Evolutionary conservation across 2,113 vertebrate species (phyloP).

Genomic region (Aspiorhynchus laticeps): DNA sequence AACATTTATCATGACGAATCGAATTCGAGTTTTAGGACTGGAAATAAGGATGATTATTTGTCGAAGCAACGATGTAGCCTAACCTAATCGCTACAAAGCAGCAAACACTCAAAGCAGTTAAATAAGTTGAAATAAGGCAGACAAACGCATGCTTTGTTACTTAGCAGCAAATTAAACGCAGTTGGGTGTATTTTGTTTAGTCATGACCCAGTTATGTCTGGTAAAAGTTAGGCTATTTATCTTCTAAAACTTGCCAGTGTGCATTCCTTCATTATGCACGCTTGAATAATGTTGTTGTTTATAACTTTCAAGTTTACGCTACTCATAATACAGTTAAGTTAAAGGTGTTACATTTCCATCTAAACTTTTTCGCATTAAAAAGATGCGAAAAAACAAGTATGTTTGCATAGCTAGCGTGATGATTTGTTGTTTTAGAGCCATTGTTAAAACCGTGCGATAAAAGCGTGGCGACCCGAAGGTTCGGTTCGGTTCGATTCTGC

Average conservation of each 20-base stretch:
- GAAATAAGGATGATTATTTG: neutral
- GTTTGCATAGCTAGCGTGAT: too few relatives aligned
- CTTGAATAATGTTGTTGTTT: conserved; percentile 10
- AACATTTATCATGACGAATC: neutral
- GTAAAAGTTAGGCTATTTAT: neutral
- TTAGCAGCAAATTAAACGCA: conserved; percentile 6
- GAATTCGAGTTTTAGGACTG: neutral
- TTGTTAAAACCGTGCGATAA: neutral
- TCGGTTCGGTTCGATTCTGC: neutral
- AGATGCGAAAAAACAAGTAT: neutral
- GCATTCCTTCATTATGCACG: conserved; percentile 5
- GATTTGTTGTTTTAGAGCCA: neutral
- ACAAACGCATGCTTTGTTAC: neutral
- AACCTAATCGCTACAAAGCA: neutral
- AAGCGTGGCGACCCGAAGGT: neutral
- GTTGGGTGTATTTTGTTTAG: conserved; percentile 32
- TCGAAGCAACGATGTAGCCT: neutral
- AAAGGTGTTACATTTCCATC: neutral
- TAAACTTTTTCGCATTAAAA: neutral
- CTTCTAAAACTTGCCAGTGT: neutral
- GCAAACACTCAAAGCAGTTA: neutral
- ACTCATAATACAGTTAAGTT: neutral
- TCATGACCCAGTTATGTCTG: conserved; percentile 24
- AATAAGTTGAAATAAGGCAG: neutral
- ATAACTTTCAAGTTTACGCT: neutral